Base-by-base conservation (phyloP, 2,113 vertebrate genomes). In the Semnornis frantzii region DNA sequence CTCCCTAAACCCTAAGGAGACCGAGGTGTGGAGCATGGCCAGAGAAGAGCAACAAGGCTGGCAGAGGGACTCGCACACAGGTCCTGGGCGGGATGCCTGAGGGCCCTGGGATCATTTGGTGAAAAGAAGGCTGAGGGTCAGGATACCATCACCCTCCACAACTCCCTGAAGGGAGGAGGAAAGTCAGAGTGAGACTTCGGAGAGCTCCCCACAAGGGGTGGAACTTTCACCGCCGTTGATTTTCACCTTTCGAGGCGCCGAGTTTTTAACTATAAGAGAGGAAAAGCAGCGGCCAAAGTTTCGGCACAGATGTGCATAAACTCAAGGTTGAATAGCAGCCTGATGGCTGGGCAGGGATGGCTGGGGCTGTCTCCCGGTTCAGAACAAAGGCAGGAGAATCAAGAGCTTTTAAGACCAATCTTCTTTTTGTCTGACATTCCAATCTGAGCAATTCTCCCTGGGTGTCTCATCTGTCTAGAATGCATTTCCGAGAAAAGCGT, bases 381-480 rank as follows among this genome's bases (percentile, higher is more conserved):
- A 46, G 82, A 88, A 92, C 83, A 97, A 94, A 94, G 80, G 60
- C 25, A 94, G 39, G 54, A 52, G 85, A 85, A 90, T 72, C 68
- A 77, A 83, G 85, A 87, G 82, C 85, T 94, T 85, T 95, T 82
- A 91, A 63, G 8, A 69, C 44, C 82, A 87, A 64, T 82, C 28
- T 13, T 91, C 75, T 75, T 95, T 92, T 89, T 77, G 60, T 87
- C 82, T 85, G 89, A 42, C 44, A 12, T 48, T 31, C 74, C 95
- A 68, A 92, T 84, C 82, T 7, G 17, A 52, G 64, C 85, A 89
- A 11, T 91, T 87, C 79, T 94, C 59, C 68, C 30, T 55, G 68
- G 75, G 69, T 91, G 65, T 66, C 31, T 84, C 84, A 52, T 62
- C 74, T 75, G 62, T 65, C 70, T 65, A 52, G 44, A 62, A 80